Evolutionary conservation across 2,113 vertebrate genomes (phyloP), one percentile per base, ranked within the genome.

Genomic region (Lepus americanus): DNA sequence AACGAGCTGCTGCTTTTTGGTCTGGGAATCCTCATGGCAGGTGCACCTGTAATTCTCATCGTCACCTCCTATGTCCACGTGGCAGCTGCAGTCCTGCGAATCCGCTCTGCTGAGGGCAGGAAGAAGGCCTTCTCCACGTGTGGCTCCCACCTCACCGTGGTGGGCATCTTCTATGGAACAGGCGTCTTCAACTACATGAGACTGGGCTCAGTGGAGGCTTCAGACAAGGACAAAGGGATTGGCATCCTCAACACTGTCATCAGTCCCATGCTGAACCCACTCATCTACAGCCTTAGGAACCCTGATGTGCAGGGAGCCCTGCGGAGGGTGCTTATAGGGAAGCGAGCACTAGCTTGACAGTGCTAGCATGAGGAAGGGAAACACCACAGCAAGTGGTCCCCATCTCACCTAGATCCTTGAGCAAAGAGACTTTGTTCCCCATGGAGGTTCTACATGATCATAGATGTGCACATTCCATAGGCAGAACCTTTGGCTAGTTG

Each of bases 101-200:
- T 96, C 8, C 89, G 10, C 6, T 94, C 97, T 6, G 53, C 11
- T 0, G 91, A 97, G 33, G 95, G 97, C n/a, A 90, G 89, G 27
- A 96, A 89, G 44, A 97, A 98, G 31, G 95, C 96, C 69, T 95
- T 97, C 64, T 97, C 95, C 20, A 97, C 94, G 0, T 97, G 96
- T 23, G 44, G 95, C 25, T 96, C 97, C 72, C 96, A 97, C 77
- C 96, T 97, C 51, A 95, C 90, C 0, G 84, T 93, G 1, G 96
- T 97, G 4, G 82, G 93, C 59, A 94, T 97, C 79, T 97, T 97
- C 61, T 97, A 97, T 6, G 96, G 95, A 9, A 95, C 96, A 17
- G 96, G 96, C 0, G 31, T 97, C 81, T 97, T 97, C 72, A 97
- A 74, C 72, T 96, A 97, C 72, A 96, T 95, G 83, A 31, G 94